Conservation (phyloP, 2,113 vertebrate species). For the Ameiurus melas region DNA sequence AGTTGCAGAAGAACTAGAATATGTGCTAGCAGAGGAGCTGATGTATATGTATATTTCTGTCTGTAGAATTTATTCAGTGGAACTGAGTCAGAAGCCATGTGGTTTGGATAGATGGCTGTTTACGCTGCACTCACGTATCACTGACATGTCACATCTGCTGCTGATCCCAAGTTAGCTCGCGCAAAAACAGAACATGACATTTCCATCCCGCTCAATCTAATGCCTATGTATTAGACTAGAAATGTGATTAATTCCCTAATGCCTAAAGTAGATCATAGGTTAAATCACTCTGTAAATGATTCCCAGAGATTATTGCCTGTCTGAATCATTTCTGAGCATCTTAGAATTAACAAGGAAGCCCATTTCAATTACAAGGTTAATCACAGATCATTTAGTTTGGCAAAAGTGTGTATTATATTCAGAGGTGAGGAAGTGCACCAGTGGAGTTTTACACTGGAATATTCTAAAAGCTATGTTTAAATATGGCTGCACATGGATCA, state of each 20-base stretch:
- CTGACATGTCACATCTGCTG: conserved; percentile 20
- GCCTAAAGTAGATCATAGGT: conserved; percentile 29
- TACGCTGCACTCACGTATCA: neutral
- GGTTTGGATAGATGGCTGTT: conserved; percentile 23
- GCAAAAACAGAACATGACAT: conserved; percentile 22
- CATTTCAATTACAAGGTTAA: conserved; percentile 45
- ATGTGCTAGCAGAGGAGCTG: neutral
- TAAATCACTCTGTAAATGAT: conserved; percentile 21
- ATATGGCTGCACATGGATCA: conserved; percentile 35
- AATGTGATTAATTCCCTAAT: conserved; percentile 29
- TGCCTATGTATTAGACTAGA: conserved; percentile 18
- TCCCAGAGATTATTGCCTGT: conserved; percentile 9
- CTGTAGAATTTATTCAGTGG: neutral
- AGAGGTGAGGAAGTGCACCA: neutral
- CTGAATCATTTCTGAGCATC: conserved; percentile 39
- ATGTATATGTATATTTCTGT: neutral
- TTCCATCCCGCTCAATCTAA: conserved; percentile 13
- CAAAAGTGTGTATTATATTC: conserved; percentile 14
- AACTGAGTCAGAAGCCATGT: conserved; percentile 1
- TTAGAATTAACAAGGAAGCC: conserved; percentile 36
- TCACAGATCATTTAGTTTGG: conserved; percentile 38
- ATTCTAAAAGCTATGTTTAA: conserved; percentile 12
- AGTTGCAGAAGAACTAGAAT: neutral
- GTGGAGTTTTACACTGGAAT: neutral
- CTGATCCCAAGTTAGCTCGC: conserved; percentile 13